Base-by-base conservation (phyloP, 2,797 vertebrate species). In the Tokudaia tokunoshimensis region DNA sequence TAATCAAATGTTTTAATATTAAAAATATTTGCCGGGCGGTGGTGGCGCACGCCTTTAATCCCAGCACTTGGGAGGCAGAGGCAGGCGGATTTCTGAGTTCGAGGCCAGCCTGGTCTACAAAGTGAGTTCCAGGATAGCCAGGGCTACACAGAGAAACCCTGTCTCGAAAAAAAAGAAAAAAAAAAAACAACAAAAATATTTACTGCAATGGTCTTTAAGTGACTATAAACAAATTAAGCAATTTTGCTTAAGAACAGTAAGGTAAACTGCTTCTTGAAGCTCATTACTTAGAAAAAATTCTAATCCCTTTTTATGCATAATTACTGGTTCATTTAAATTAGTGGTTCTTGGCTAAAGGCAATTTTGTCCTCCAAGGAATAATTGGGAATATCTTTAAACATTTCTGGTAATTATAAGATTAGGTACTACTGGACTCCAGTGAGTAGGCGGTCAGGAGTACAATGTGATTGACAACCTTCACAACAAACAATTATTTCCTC, bases 241-340 rank as follows among this genome's bases (percentile, higher is more conserved):
- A 94, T 84, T 96, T 65, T 92, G 55, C 13, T 92, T 93, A 96
- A 72, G 94, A 89, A 94, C 41, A 91, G 17, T 57, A 91, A 92
- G 57, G 95, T 67, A 81, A 95, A 92, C 31, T 81, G 74, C 50
- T 94, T 92, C 26, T 75, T 37, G 55, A 67, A 89, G 31, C 24
- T 50, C 13, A 59, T 88, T 90, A 95, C 52, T 94, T 92, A 94
- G 59, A 44, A 97, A 96, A 96, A 87, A 65, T 94, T 96, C 94
- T 52, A 82, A 79, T 95, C 72, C 2, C 6, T 82, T 94, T 94
- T 96, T 72, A 91, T 94, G 55, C 8, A 87, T 52, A 95, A 94
- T 89, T 89, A 76, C 57, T 80, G 74, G 91, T 76, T 92, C 57
- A 95, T 72, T 96, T 96, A 89, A 91, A 94, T 76, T 31, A 44